Evolutionary conservation across 92 coral and sea anemone species (phyloP), one percentile per base, ranked within the genome.

Genomic region (Metridium senile): DNA sequence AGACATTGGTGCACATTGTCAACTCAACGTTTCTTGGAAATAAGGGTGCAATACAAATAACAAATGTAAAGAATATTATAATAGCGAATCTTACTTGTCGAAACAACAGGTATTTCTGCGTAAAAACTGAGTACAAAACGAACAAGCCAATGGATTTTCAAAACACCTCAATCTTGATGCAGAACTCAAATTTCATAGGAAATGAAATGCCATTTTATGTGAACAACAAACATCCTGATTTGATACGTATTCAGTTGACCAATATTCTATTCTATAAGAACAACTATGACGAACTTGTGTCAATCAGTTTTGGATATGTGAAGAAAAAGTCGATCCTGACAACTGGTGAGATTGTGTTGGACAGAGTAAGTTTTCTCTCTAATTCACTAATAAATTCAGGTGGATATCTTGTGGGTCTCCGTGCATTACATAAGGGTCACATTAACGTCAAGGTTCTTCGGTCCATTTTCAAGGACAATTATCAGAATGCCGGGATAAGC

Each of bases 181-280:
- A 2, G 11, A 23, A 73, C 51, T 73, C 78, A 0, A 45, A 23
- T 2, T 73, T 73, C 33, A 19, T 30, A 0, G n/a, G 51, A 43
- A 73, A 58, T 13, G 67, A 73, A 73, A 13, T 33, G 64, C 33
- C 78, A 10, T 23, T 73, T 16, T 1, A 10, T 33, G n/a, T 73
- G 25, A 30, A 0, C 9, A 61, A 73, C 32, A 58, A 34, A 25
- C 46, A 58, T n/a, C 78, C 78, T 9, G 49, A 25, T 1, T 1
- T 33, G 33, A 3, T 58, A 9, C 2, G 20, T 13, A 57, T 73
- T 1, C 56, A 32, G 1, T 20, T 73, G 7, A 9, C 6, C 9
- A 58, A 73, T 35, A 57, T 31, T 26, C 19, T 26, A 47, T 73
- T 73, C 51, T 25, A 58, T 16, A 33, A 73, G 32, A 73, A 73